Evolutionary conservation across 2,888 invertebrate genomes (phyloP), one percentile per base, ranked within the genome.

Genomic region (Cybosia mesomella): DNA sequence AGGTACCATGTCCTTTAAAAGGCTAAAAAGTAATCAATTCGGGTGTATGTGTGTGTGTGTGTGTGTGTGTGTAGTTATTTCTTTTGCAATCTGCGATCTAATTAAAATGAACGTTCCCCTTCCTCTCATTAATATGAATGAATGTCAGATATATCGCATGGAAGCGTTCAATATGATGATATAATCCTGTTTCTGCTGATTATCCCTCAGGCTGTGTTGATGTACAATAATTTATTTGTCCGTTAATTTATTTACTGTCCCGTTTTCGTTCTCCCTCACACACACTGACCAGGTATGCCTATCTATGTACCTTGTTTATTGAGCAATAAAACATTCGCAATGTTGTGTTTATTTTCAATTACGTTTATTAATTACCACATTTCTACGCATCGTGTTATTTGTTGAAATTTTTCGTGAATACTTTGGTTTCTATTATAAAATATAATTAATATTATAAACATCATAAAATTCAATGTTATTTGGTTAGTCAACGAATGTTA

Each of bases 301-400:
- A 39, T 39, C 55, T 13, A 28, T 58, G n/a, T 49, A 32, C 39
- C 57, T 32, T 68, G 43, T 68, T 68, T 68, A 64, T 68, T 53
- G 59, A 43, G 58, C 34, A 53, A 67, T 67, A 67, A 62, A 57
- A n/a, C 28, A n/a, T 21, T 28, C n/a, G 18, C 8, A 28, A 34
- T 53, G 61, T 49, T 43, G 39, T 66, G 18, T 67, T 55, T 62
- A 57, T 67, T 57, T 61, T 61, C 60, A 66, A 57, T 66, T 54
- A 61, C 22, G 7, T 53, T 59, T 22, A 67, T 67, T 43, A 39
- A 21, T 62, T 61, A 28, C 21, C 54, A 55, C 7, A 13, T 54
- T 55, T 24, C 4, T 60, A 21, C 36, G 21, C 32, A 5, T 43
- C 7, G 15, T 22, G 22, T 8, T 21, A 18, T 21, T 21, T 58